Percentiles rank a stretch among this genome's conserved stretches.
These are phyloP conservation scores for Nothobranchius furzeri DNA, from an alignment of 2,113 vertebrate species.

Conservation along the genomic window DNA sequence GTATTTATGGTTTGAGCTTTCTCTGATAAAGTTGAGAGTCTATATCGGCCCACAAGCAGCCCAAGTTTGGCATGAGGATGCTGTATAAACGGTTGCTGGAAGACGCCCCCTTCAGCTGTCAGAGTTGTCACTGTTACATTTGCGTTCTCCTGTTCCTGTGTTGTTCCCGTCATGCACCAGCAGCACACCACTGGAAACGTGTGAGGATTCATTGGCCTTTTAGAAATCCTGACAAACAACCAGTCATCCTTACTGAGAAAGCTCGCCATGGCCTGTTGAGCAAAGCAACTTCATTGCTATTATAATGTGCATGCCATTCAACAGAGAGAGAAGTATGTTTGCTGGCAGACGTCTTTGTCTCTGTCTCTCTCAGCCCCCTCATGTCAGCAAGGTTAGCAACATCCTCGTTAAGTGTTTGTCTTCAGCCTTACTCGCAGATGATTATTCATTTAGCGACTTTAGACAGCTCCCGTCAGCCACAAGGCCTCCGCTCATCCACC, in stretches of 20 bases:
- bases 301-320: slow-evolving; percentile 61
- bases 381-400: slow-evolving; percentile 92
- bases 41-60: slow-evolving; percentile 15
- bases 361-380: slow-evolving; percentile 59
- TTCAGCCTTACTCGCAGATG: slow-evolving; percentile 95
- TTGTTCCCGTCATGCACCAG: slow-evolving; percentile 55
- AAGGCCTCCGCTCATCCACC: slow-evolving; percentile 96
- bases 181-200: slow-evolving; percentile 52
- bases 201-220: slow-evolving; percentile 56
- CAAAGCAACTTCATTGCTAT: slow-evolving; percentile 57
- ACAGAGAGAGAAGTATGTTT: slow-evolving; percentile 54
- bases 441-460: slow-evolving; percentile 99
- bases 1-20: slow-evolving; percentile 8
- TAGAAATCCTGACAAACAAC: slow-evolving; percentile 66
- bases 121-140: slow-evolving; percentile 47
- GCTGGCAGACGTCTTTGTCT: slow-evolving; percentile 44
- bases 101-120: slow-evolving; percentile 47
- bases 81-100: slow-evolving; percentile 46
- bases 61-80: slow-evolving; percentile 48
- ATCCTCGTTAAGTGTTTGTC: slow-evolving; percentile 96
- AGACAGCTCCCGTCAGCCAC: slow-evolving; percentile 97
- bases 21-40: slow-evolving; percentile 27
- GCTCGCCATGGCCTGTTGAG: slow-evolving; percentile 56
- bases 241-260: slow-evolving; percentile 57
- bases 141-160: slow-evolving; percentile 49